These are phyloP conservation scores for Ctenicera cuprea DNA, from an alignment of 2,888 invertebrate genomes.

Conservation along the genomic window DNA sequence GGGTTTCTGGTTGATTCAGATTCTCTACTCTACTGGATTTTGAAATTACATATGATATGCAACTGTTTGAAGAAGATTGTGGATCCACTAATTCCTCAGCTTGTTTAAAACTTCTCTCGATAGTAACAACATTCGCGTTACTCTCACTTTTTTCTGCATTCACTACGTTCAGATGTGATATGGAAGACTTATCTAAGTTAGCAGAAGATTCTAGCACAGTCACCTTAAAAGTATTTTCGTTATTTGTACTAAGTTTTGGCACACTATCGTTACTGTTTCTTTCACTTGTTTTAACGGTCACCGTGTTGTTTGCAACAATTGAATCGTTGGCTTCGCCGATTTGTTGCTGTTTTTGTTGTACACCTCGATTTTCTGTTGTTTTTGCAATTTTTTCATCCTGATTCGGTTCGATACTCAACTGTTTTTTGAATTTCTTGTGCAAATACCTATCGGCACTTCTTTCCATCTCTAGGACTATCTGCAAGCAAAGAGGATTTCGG, in stretches of 20 bases:
- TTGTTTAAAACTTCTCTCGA: slow-evolving; percentile 44
- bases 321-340: too few species aligned
- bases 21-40: slow-evolving; percentile 58
- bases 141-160: slow-evolving; percentile 37
- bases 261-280: slow-evolving; percentile 63
- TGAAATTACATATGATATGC: slow-evolving; percentile 69
- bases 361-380: neutral
- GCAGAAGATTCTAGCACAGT: slow-evolving; percentile 55
- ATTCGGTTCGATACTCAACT: slow-evolving; percentile 77
- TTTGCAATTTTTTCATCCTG: slow-evolving; percentile 59
- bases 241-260: slow-evolving; percentile 71
- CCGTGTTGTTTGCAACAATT: neutral
- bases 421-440: slow-evolving; percentile 95
- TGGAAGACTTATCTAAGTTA: slow-evolving; percentile 69
- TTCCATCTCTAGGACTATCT: slow-evolving; percentile 68
- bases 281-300: slow-evolving; percentile 16
- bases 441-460: slow-evolving; percentile 80
- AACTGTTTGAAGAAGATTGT: slow-evolving; percentile 65
- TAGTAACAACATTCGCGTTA: slow-evolving; percentile 38
- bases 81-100: slow-evolving; percentile 57
- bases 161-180: slow-evolving; percentile 63
- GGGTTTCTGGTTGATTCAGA: slow-evolving; percentile 53
- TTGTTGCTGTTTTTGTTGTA: too few species aligned
- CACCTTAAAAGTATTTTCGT: slow-evolving; percentile 56
- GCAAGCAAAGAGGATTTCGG: slow-evolving; percentile 52